A percentile compares a stretch with the other conserved stretches of the same genome.
These are phyloP conservation scores for Crotalus viridis DNA, from an alignment of 2,113 vertebrate species.

Conservation along the genomic window DNA sequence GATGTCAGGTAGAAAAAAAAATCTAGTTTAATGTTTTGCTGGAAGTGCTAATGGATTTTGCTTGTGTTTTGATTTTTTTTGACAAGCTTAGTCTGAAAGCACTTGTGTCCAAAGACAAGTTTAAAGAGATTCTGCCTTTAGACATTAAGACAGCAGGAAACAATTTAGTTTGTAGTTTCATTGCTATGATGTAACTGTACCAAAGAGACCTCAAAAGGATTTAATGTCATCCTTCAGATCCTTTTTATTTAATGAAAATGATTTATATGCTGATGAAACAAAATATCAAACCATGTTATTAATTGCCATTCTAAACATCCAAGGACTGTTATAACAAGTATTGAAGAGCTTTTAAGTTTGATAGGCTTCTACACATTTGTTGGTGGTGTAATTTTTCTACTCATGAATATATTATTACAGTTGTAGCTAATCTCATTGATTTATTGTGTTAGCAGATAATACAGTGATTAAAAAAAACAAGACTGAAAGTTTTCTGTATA, in stretches of 20 bases:
- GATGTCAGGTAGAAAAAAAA: not conserved
- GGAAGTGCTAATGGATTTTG: not conserved
- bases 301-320: not conserved
- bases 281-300: not conserved
- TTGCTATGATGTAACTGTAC: not conserved
- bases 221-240: not conserved
- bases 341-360: not conserved
- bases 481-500: not conserved
- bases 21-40: not conserved
- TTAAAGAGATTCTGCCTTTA: not conserved
- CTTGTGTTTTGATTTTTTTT: not conserved
- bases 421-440: constrained; percentile 1
- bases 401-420: not conserved
- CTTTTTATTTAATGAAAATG: not conserved
- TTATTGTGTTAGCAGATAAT: not conserved
- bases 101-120: not conserved
- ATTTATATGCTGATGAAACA: not conserved
- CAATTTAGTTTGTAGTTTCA: not conserved
- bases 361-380: not conserved
- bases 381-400: not conserved
- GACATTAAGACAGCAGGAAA: not conserved
- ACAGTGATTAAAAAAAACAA: not conserved
- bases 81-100: not conserved
- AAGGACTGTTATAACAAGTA: not conserved
- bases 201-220: not conserved